Evolutionary conservation across 2,797 vertebrate species (phyloP).

Genomic region (Anas bernieri): DNA sequence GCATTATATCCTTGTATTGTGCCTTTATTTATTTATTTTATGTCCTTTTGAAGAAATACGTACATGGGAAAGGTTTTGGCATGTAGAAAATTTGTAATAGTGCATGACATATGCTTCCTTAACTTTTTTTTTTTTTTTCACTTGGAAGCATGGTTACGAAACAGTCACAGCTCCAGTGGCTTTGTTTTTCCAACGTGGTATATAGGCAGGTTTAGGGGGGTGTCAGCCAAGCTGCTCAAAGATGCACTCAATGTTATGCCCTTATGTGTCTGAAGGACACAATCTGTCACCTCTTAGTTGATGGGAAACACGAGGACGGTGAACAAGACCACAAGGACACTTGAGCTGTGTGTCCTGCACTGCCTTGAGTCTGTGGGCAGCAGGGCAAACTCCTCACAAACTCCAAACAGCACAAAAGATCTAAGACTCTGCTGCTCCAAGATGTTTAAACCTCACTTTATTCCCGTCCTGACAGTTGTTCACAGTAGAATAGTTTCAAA

Average conservation of each 20-base stretch:
- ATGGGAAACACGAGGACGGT: neutral
- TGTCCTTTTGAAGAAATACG: neutral
- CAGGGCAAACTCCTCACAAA: neutral
- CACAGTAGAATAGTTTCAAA: neutral
- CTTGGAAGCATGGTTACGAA: neutral
- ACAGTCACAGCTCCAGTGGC: neutral
- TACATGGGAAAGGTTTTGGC: neutral
- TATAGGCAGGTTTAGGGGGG: neutral
- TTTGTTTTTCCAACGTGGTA: neutral
- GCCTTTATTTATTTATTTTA: neutral
- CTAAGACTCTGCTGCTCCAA: neutral
- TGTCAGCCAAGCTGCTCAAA: neutral
- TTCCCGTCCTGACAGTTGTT: neutral
- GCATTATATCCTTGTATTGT: neutral
- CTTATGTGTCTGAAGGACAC: neutral
- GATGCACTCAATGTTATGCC: neutral
- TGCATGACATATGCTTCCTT: neutral
- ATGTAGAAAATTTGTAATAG: neutral
- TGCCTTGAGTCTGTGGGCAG: neutral
- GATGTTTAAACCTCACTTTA: neutral
- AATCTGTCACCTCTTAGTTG: neutral
- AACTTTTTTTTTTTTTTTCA: neutral
- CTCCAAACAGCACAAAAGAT: neutral
- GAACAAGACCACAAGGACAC: neutral
- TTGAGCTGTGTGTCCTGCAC: rapidly evolving